Evolutionary conservation across 2,888 invertebrate species (phyloP).

Genomic region (Leptopterna dolabrata): DNA sequence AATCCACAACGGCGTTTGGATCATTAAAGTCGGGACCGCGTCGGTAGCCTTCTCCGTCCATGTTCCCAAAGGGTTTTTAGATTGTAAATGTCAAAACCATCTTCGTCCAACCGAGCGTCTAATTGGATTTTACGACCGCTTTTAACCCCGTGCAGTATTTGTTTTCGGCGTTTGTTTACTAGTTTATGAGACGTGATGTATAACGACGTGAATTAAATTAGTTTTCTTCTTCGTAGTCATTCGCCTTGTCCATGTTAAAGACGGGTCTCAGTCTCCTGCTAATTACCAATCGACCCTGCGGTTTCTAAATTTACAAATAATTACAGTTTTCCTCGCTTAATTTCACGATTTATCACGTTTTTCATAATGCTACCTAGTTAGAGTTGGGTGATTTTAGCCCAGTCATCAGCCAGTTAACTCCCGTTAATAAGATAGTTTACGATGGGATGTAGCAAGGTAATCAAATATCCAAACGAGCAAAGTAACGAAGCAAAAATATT

Average conservation of each 20-base stretch:
- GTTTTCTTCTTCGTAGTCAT: not conserved
- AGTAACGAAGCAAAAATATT: too few species aligned
- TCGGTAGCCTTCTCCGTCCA: slow-evolving; percentile 13
- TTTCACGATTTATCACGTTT: not conserved
- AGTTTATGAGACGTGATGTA: slow-evolving; percentile 32
- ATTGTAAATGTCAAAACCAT: slow-evolving; percentile 42
- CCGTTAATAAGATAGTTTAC: not conserved
- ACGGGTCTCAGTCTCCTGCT: not conserved
- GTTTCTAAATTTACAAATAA: slow-evolving; percentile 2
- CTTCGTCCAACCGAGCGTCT: slow-evolving; percentile 8
- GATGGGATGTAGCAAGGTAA: not conserved
- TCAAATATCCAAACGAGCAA: too few species aligned
- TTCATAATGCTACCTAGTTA: not conserved
- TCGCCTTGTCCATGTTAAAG: not conserved
- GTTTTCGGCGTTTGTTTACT: slow-evolving; percentile 20
- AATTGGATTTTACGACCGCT: slow-evolving; percentile 48
- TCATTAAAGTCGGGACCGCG: slow-evolving; percentile 7
- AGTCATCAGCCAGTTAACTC: not conserved
- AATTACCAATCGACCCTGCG: not conserved
- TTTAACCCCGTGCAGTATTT: slow-evolving; percentile 25
- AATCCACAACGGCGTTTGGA: not conserved
- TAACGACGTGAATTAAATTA: slow-evolving; percentile 26
- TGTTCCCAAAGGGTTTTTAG: not conserved
- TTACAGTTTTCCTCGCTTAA: not conserved
- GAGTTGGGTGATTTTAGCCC: not conserved